phyloP scores from a whole-genome alignment of 2,113 vertebrate species.

The Trichomycterus rosablanca region DNA sequence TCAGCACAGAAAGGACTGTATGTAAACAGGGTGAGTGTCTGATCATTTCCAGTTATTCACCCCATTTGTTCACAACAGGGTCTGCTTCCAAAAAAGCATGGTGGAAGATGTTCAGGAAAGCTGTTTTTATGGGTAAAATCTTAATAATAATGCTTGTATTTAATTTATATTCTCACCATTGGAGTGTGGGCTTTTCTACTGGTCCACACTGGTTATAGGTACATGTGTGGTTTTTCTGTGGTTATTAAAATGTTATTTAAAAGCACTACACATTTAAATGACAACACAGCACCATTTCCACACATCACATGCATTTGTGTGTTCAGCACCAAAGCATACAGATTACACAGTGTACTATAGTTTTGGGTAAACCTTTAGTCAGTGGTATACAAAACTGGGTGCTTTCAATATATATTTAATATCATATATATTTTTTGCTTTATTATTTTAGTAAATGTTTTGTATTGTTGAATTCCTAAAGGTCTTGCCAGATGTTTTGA shows the following conservation, averaged over 20 bases:
- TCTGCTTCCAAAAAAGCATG: too few relatives aligned
- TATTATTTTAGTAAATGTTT: conserved; percentile 40
- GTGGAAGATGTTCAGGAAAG: too few relatives aligned
- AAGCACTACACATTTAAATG: conserved; percentile 24
- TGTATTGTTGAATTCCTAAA: conserved; percentile 44
- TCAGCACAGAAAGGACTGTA: too few relatives aligned
- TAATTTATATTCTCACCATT: conserved; percentile 44
- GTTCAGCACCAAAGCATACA: conserved; percentile 8
- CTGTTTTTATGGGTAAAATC: conserved; percentile 35
- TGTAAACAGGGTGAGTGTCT: too few relatives aligned
- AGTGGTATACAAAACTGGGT: too few relatives aligned
- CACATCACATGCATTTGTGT: neutral
- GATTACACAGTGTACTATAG: conserved; percentile 5
- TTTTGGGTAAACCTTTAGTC: too few relatives aligned
- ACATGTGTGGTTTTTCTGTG: too few relatives aligned
- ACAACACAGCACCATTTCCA: neutral
- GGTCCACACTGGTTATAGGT: neutral
- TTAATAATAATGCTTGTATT: conserved; percentile 21
- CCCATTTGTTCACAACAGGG: too few relatives aligned
- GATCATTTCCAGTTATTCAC: too few relatives aligned
- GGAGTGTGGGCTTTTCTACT: too few relatives aligned
- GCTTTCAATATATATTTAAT: conserved; percentile 47
- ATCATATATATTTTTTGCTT: too few relatives aligned
- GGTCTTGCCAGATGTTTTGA: conserved; percentile 30
- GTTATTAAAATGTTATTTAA: too few relatives aligned